These are phyloP conservation scores for Zoanthus sociatus DNA, from an alignment of 92 coral and sea anemone genomes.

Conservation along the genomic window DNA sequence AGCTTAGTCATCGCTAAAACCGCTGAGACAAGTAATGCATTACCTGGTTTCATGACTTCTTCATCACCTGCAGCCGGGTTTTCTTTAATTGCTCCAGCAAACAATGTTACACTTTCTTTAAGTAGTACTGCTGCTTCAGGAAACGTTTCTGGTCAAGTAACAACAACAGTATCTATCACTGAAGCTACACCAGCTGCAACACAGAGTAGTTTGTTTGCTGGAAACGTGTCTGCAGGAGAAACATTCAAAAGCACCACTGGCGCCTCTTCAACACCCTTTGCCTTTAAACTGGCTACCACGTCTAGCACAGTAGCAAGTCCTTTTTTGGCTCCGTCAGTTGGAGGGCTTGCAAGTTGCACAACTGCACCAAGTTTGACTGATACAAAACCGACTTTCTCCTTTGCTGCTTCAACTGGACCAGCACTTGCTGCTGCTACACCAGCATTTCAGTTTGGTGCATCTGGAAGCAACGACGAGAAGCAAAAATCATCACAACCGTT, in stretches of 20 bases:
- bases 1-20: not conserved
- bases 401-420: constrained; percentile 10
- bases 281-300: constrained; percentile 12
- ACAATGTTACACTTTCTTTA: not conserved
- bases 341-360: not conserved
- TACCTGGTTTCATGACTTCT: not conserved
- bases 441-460: constrained; percentile 17
- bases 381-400: constrained; percentile 30
- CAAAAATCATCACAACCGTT: not conserved
- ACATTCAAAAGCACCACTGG: not conserved
- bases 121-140: not conserved
- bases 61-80: constrained; percentile 9
- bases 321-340: constrained; percentile 12
- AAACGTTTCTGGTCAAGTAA: not conserved
- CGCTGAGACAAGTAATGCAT: constrained; percentile 25
- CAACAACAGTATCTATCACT: constrained; percentile 16
- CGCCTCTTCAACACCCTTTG: constrained; percentile 17
- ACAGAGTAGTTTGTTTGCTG: constrained; percentile 2
- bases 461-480: not conserved
- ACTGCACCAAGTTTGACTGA: constrained; percentile 10
- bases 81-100: constrained; percentile 1
- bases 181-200: not conserved
- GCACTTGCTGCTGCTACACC: not conserved
- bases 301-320: constrained; percentile 6
- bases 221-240: not conserved